These are phyloP conservation scores for Papilio machaon DNA, from an alignment of 1,140 invertebrate genomes.

Conservation along the genomic window DNA sequence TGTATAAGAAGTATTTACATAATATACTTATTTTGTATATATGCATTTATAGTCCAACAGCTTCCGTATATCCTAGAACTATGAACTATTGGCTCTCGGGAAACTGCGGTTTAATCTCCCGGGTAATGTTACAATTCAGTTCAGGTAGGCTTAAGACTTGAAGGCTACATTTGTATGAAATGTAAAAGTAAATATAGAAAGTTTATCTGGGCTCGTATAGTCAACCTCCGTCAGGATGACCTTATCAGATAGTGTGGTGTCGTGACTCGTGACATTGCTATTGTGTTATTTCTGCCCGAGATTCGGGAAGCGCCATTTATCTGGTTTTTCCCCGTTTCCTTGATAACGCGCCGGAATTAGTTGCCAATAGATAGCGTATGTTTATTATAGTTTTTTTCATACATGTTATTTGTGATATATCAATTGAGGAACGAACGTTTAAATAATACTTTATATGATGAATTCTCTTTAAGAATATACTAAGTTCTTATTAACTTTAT, in stretches of 20 bases:
- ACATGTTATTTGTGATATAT: not conserved
- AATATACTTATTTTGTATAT: not conserved
- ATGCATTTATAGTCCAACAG: not conserved
- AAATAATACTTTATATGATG: not conserved
- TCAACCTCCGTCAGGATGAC: not conserved
- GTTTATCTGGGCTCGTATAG: not conserved
- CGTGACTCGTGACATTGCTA: not conserved
- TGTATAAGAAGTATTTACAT: not conserved
- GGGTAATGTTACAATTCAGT: not conserved
- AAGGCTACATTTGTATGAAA: not conserved
- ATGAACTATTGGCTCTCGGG: not conserved
- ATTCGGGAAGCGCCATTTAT: conserved; percentile 6
- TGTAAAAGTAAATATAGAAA: not conserved
- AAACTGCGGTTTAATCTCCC: not conserved
- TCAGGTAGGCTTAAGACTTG: not conserved
- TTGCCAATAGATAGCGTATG: conserved; percentile 6
- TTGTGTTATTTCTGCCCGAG: conserved; percentile 3
- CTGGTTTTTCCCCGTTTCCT: conserved; percentile 1
- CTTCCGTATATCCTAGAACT: not conserved
- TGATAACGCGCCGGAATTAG: conserved; percentile 20
- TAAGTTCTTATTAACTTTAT: too few relatives aligned
- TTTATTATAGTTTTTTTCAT: conserved; percentile 15
- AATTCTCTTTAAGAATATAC: not conserved
- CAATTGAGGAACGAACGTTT: not conserved
- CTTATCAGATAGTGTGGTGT: not conserved